A percentile compares a stretch with the other conserved stretches of the same genome.
Evolutionary conservation across 2,113 vertebrate genomes (phyloP).

Genomic region (Peucedramus taeniatus): DNA sequence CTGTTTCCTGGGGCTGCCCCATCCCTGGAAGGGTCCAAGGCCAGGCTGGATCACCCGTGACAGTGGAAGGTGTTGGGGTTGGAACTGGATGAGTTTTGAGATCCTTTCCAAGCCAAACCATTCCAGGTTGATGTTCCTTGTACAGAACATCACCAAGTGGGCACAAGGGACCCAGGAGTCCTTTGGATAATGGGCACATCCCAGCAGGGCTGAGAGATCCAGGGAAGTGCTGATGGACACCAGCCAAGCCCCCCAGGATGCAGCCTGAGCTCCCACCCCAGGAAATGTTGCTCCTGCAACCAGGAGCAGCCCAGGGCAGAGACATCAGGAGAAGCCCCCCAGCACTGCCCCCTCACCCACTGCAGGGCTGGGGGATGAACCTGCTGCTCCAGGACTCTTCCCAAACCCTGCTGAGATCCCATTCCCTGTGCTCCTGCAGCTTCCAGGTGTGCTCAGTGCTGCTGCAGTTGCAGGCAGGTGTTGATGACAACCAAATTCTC

Average conservation of each 20-base stretch:
- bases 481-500: neutral
- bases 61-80: neutral
- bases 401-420: neutral
- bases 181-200: rapidly evolving
- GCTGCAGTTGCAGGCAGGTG: neutral
- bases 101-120: neutral
- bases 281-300: rapidly evolving
- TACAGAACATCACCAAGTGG: neutral
- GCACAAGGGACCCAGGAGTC: rapidly evolving
- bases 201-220: neutral
- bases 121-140: neutral
- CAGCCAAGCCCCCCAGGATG: too few relatives aligned
- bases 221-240: neutral
- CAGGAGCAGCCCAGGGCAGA: neutral
- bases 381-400: neutral
- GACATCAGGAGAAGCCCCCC: neutral
- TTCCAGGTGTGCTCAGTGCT: neutral
- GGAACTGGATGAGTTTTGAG: neutral
- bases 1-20: neutral
- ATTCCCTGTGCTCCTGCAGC: neutral
- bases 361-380: neutral
- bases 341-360: neutral
- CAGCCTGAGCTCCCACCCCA: neutral
- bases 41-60: neutral
- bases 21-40: neutral